Conservation (phyloP, 2,888 invertebrate genomes). For the Noctua fimbriata region DNA sequence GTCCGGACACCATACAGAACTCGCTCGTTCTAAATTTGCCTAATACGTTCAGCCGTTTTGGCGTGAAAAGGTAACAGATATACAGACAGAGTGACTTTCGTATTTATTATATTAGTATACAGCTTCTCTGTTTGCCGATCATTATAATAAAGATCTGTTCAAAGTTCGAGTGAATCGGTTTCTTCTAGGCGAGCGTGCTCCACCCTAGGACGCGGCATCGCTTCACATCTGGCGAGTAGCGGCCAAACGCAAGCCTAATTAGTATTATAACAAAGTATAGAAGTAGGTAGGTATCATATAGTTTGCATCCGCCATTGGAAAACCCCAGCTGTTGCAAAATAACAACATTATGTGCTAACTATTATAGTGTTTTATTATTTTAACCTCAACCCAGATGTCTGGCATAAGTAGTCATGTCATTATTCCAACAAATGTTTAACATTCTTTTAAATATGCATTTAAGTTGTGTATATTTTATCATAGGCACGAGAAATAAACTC, state of each 20-base stretch:
- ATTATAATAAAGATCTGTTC: no score
- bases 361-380: constrained; percentile 28
- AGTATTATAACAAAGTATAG: background rate
- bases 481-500: background rate
- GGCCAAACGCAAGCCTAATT: background rate
- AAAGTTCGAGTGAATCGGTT: no score
- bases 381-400: constrained; percentile 50
- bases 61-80: background rate
- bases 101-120: no score
- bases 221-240: no score
- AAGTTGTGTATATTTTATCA: constrained; percentile 18
- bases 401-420: constrained; percentile 32
- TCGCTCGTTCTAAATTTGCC: background rate
- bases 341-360: background rate
- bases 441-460: constrained; percentile 23
- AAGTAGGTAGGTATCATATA: background rate
- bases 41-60: background rate
- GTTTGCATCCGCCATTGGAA: constrained; percentile 9
- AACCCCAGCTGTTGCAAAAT: constrained; percentile 17
- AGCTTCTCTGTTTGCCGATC: no score
- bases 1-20: no score
- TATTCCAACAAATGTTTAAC: constrained; percentile 15
- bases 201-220: no score
- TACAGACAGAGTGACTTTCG: no score
- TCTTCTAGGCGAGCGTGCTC: no score